phyloP scores from a whole-genome alignment of 2,113 vertebrate genomes.

The Sceloporus tristichus region DNA sequence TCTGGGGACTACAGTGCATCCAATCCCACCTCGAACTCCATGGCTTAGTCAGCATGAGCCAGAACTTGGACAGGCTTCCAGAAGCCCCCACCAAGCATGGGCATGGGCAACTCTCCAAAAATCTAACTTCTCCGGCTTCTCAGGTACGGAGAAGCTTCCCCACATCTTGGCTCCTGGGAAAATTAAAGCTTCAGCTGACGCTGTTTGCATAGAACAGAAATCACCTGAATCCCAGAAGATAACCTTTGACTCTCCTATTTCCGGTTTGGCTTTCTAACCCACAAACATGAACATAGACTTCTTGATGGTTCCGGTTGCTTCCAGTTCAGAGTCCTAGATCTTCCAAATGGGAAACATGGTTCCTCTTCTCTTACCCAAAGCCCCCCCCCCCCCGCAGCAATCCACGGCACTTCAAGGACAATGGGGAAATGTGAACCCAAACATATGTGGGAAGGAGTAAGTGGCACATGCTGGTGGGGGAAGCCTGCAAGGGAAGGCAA shows the following conservation, averaged over 20 bases:
- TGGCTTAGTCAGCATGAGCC: no score
- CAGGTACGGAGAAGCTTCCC: no score
- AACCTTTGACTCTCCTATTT: neutral
- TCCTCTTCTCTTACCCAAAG: neutral
- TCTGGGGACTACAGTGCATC: no score
- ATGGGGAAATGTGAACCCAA: neutral
- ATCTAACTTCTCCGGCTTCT: no score
- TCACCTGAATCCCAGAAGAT: no score
- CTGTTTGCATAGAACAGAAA: no score
- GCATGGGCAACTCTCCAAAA: no score
- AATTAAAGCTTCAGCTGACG: no score
- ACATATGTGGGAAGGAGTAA: neutral
- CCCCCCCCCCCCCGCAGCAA: neutral
- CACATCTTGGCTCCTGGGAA: no score
- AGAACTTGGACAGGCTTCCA: neutral
- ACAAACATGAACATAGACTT: neutral
- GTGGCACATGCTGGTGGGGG: rapidly evolving
- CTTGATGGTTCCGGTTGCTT: neutral
- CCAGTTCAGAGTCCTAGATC: neutral
- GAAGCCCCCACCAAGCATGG: neutral
- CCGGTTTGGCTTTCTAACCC: no score
- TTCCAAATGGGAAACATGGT: neutral
- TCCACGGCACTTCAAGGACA: rapidly evolving
- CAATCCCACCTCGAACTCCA: no score
- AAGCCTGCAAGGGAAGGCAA: rapidly evolving